phyloP scores from a whole-genome alignment of 2,888 invertebrate genomes.

The Thera britannica region DNA sequence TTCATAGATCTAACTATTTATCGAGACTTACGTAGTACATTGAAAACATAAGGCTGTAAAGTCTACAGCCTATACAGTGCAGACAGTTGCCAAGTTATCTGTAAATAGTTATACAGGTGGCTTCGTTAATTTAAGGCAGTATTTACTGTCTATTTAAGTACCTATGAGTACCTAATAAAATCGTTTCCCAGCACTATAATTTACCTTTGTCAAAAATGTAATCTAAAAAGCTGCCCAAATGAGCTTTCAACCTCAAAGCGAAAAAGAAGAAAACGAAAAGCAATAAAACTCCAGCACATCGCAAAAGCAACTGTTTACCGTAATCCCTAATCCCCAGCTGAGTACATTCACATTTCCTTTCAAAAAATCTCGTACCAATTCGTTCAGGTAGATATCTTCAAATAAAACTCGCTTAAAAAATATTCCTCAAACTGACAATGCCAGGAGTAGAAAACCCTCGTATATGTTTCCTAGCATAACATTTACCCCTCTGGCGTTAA shows the following conservation, averaged over 20 bases:
- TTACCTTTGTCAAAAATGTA: slow-evolving; percentile 11
- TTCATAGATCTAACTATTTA: too few species aligned
- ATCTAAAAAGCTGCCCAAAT: slow-evolving; percentile 28
- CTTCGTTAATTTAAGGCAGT: too few species aligned
- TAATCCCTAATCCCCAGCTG: slow-evolving; percentile 68
- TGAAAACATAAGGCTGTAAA: too few species aligned
- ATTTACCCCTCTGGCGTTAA: slow-evolving; percentile 84
- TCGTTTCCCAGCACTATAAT: not conserved
- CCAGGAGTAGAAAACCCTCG: slow-evolving; percentile 78
- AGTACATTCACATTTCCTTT: slow-evolving; percentile 53
- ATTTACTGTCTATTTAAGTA: too few species aligned
- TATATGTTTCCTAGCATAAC: slow-evolving; percentile 85
- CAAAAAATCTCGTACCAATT: slow-evolving; percentile 79
- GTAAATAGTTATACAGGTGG: too few species aligned
- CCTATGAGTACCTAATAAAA: not conserved
- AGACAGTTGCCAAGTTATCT: too few species aligned
- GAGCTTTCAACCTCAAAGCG: slow-evolving; percentile 41
- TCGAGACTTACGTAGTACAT: too few species aligned
- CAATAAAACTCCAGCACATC: slow-evolving; percentile 54
- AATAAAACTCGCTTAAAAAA: slow-evolving; percentile 81
- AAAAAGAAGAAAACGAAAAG: slow-evolving; percentile 46
- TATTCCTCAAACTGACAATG: slow-evolving; percentile 77
- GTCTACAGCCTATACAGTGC: too few species aligned
- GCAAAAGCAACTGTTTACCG: slow-evolving; percentile 65
- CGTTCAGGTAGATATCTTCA: slow-evolving; percentile 80